Evolutionary conservation across 2,888 invertebrate species (phyloP).

Genomic region (Stramonita haemastoma): DNA sequence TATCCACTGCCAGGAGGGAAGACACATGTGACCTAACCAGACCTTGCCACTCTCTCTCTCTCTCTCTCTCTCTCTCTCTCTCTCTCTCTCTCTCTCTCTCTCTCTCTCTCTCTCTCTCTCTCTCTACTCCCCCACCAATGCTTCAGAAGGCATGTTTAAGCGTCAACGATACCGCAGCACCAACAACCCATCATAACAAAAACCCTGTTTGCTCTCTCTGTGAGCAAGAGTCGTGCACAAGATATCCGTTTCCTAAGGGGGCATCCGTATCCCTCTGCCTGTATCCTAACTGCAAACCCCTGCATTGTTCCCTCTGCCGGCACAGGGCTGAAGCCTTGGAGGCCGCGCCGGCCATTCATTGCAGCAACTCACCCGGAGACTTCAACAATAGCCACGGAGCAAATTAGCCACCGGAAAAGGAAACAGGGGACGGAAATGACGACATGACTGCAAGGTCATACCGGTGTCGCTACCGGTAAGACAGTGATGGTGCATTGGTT

Average conservation of each 20-base stretch:
- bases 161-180: neutral
- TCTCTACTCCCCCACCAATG: neutral
- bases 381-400: neutral
- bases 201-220: neutral
- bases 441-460: neutral
- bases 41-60: neutral
- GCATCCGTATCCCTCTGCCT: neutral
- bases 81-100: neutral
- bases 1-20: too few relatives aligned
- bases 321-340: neutral
- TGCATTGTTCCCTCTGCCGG: neutral
- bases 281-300: neutral
- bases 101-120: neutral
- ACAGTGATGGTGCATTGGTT: conserved; percentile 15
- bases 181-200: neutral
- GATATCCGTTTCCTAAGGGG: neutral
- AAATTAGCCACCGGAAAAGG: conserved; percentile 30
- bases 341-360: conserved; percentile 12
- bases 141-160: neutral
- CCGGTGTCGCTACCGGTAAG: neutral
- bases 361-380: neutral
- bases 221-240: neutral
- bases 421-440: conserved; percentile 15
- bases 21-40: neutral
- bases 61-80: conserved; percentile 7